Percentiles rank a stretch among this genome's conserved stretches.
phyloP scores from a whole-genome alignment of 1,140 invertebrate genomes.

The Hycleus phaleratus region DNA sequence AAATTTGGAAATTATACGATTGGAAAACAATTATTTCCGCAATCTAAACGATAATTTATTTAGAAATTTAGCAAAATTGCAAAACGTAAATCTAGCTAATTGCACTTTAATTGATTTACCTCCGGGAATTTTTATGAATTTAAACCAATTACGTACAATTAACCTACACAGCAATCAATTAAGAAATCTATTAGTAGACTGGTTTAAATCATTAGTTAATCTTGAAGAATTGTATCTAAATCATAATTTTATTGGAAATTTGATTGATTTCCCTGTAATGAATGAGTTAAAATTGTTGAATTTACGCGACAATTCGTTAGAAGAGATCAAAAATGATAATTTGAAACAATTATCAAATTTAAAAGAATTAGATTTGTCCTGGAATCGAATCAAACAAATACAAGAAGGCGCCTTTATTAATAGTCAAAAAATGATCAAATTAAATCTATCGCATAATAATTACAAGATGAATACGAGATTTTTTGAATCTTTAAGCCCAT shows the following conservation, averaged over 20 bases:
- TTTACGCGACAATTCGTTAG: not conserved
- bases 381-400: slow-evolving; percentile 10
- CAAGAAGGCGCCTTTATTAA: not conserved
- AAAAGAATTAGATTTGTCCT: slow-evolving; percentile 2
- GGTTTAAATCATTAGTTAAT: not conserved
- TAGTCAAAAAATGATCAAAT: slow-evolving; percentile 2
- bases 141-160: no score
- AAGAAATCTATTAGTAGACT: not conserved
- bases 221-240: not conserved
- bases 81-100: no score
- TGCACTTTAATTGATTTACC: no score
- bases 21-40: no score
- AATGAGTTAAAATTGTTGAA: not conserved
- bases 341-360: not conserved
- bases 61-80: no score
- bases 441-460: slow-evolving; percentile 10
- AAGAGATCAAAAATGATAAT: not conserved
- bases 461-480: not conserved
- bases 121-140: no score
- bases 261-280: no score
- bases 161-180: not conserved
- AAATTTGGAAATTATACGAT: no score
- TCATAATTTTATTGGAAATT: no score
- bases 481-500: not conserved
- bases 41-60: no score